Evolutionary conservation across 2,888 invertebrate species (phyloP).

Genomic region (Physocephala rufipes): DNA sequence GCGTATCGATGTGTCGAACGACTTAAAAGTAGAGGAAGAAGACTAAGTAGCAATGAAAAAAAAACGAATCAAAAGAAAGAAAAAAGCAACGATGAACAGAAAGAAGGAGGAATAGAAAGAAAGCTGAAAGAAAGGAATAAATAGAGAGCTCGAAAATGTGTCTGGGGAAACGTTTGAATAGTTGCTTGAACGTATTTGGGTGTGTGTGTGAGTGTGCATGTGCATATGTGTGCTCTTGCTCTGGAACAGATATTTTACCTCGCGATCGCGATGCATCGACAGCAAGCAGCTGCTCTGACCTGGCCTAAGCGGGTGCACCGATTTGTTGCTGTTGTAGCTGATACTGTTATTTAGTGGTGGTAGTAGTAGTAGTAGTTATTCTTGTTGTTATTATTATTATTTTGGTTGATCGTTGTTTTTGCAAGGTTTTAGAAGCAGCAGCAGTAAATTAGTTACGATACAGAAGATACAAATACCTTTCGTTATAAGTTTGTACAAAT

Average conservation of each 20-base stretch:
- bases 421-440: too few relatives aligned
- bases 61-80: background rate
- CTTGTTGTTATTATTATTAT: slow-evolving; percentile 40
- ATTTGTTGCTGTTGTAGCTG: too few relatives aligned
- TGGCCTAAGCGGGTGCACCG: slow-evolving; percentile 14
- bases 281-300: too few relatives aligned
- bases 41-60: background rate
- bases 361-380: slow-evolving; percentile 39
- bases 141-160: background rate
- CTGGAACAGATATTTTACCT: slow-evolving; percentile 50
- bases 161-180: background rate
- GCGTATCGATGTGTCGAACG: background rate
- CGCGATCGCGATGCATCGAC: slow-evolving; percentile 48
- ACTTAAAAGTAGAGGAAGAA: background rate
- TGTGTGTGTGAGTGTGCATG: slow-evolving; percentile 10
- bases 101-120: background rate
- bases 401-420: slow-evolving; percentile 12
- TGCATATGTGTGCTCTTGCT: slow-evolving; percentile 6
- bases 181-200: slow-evolving; percentile 10
- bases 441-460: too few relatives aligned
- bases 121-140: background rate
- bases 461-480: too few relatives aligned
- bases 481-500: background rate
- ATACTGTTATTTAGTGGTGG: slow-evolving; percentile 11
- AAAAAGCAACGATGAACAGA: background rate